phyloP scores from a whole-genome alignment of 2,797 vertebrate species.

The Sphenopsis melanotis region DNA sequence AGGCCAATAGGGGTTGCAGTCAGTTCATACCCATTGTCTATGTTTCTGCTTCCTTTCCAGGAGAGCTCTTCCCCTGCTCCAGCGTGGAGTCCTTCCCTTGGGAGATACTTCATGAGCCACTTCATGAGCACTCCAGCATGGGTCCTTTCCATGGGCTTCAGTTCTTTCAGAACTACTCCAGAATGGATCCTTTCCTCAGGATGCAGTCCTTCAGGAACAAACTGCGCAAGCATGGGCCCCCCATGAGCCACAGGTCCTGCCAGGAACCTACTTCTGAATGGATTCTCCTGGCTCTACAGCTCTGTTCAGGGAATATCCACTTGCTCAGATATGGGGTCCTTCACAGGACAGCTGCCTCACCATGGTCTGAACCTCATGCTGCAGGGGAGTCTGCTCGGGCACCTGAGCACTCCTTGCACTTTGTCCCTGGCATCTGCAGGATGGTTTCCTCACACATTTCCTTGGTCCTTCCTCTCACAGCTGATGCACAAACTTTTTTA shows the following conservation, averaged over 20 bases:
- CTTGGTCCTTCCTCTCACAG: neutral
- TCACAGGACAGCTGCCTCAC: neutral
- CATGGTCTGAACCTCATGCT: no score
- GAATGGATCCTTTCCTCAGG: neutral
- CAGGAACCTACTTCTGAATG: neutral
- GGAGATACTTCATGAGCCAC: neutral
- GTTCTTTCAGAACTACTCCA: neutral
- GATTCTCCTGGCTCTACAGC: neutral
- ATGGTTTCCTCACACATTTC: neutral
- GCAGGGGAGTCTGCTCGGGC: neutral
- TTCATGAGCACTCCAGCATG: neutral
- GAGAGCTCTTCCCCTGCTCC: neutral
- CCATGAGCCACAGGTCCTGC: neutral
- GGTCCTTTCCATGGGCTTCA: neutral
- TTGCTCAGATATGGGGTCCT: neutral
- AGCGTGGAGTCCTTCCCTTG: neutral
- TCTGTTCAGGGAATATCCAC: neutral
- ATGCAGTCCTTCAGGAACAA: neutral
- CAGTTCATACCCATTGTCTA: neutral
- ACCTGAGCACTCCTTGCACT: neutral
- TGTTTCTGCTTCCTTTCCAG: neutral
- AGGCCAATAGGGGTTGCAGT: neutral
- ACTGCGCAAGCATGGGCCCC: neutral
- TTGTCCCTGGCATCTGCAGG: neutral
- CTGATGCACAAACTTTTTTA: neutral